phyloP scores from a whole-genome alignment of 2,888 invertebrate genomes.

The Lottia scabra region DNA sequence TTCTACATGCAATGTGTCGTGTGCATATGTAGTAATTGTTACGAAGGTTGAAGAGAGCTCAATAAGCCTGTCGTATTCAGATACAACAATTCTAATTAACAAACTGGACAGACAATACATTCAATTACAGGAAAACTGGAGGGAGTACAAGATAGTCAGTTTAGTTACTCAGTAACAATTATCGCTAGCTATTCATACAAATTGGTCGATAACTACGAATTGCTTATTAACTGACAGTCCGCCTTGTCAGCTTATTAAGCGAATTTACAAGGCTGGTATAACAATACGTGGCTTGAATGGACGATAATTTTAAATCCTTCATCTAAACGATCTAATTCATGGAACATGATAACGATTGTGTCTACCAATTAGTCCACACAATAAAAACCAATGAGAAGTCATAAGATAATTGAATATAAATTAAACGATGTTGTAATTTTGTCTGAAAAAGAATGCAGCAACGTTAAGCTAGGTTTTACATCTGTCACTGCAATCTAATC shows the following conservation, averaged over 20 bases:
- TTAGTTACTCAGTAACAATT: not conserved
- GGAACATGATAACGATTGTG: not conserved
- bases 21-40: constrained; percentile 3
- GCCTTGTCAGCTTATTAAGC: constrained; percentile 16
- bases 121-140: not conserved
- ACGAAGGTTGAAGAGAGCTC: not conserved
- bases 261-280: constrained; percentile 13
- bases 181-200: not conserved
- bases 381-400: constrained; percentile 11
- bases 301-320: constrained; percentile 11
- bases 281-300: constrained; percentile 13
- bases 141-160: not conserved
- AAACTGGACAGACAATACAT: not conserved
- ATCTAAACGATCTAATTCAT: constrained; percentile 16
- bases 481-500: not conserved
- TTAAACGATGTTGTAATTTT: not conserved
- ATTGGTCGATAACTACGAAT: not conserved
- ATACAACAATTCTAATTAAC: not conserved
- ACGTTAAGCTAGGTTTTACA: not conserved
- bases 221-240: constrained; percentile 9
- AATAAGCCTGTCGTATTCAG: not conserved
- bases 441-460: not conserved
- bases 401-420: constrained; percentile 3
- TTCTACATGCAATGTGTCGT: not conserved
- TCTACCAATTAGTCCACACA: constrained; percentile 15